A percentile compares a stretch with the other conserved stretches of the same genome.
Evolutionary conservation across 1,140 invertebrate species (phyloP).

Genomic region (Pogonomyrmex barbatus): DNA sequence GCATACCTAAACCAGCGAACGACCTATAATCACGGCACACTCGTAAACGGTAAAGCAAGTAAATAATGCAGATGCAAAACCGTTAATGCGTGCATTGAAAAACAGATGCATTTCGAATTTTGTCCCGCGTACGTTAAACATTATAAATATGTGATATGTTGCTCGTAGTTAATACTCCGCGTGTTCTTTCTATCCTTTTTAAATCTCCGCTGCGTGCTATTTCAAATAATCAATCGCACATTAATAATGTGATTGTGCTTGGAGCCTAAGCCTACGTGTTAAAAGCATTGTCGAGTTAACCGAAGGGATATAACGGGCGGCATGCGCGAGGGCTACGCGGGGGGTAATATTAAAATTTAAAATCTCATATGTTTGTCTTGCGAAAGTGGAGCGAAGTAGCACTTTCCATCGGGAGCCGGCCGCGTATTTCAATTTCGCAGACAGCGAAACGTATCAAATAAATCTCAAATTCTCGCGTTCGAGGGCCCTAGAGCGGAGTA

Average conservation of each 20-base stretch:
- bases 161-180: slow-evolving; percentile 27
- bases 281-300: background rate
- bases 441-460: slow-evolving; percentile 55
- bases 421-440: slow-evolving; percentile 53
- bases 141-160: slow-evolving; percentile 40
- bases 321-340: background rate
- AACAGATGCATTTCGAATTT: slow-evolving; percentile 43
- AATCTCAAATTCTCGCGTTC: slow-evolving; percentile 54
- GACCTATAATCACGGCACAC: slow-evolving; percentile 44
- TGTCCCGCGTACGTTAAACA: background rate
- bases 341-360: slow-evolving; percentile 48
- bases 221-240: slow-evolving; percentile 41
- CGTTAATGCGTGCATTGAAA: slow-evolving; percentile 53
- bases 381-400: slow-evolving; percentile 31
- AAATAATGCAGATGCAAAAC: slow-evolving; percentile 54
- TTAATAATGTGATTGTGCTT: slow-evolving; percentile 23
- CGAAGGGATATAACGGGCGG: background rate
- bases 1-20: slow-evolving; percentile 29
- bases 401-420: background rate
- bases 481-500: slow-evolving; percentile 38
- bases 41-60: slow-evolving; percentile 47
- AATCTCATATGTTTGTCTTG: slow-evolving; percentile 58
- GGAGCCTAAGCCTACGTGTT: background rate
- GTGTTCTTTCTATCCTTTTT: slow-evolving; percentile 9
- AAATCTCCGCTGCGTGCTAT: background rate